These are phyloP conservation scores for Borostomias antarcticus DNA, from an alignment of 2,797 vertebrate species.

Conservation along the genomic window DNA sequence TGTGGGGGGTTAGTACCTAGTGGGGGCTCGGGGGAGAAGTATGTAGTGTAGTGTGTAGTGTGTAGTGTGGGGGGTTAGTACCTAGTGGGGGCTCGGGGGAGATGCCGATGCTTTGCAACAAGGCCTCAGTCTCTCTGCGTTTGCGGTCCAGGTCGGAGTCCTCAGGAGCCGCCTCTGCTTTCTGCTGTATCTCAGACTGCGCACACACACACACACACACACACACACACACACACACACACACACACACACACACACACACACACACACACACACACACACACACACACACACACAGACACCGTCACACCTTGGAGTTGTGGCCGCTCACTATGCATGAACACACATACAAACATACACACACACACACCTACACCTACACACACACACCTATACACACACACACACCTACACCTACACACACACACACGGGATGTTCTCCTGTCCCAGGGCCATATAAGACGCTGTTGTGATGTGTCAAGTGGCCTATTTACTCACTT, in stretches of 20 bases:
- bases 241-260: slow-evolving; percentile 43
- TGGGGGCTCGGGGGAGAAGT: too few species aligned
- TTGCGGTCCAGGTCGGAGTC: slow-evolving; percentile 97
- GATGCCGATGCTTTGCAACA: slow-evolving; percentile 97
- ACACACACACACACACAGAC: slow-evolving; percentile 1
- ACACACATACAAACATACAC: slow-evolving; percentile 1
- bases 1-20: too few species aligned
- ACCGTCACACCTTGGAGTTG: too few species aligned
- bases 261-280: slow-evolving; percentile 7
- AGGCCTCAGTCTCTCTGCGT: slow-evolving; percentile 93
- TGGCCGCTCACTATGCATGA: neutral
- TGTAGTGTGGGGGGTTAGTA: slow-evolving; percentile 44
- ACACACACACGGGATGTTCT: slow-evolving; percentile 12
- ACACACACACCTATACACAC: slow-evolving; percentile 6
- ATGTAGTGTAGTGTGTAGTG: slow-evolving; percentile 68
- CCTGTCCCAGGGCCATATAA: slow-evolving; percentile 17
- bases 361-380: neutral
- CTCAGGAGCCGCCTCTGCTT: slow-evolving; percentile 78
- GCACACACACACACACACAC: slow-evolving; percentile 20
- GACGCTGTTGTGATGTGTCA: slow-evolving; percentile 23
- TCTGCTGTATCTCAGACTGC: slow-evolving; percentile 77
- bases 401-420: slow-evolving; percentile 1
- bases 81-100: slow-evolving; percentile 92
- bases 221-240: slow-evolving; percentile 18
- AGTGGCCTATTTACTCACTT: slow-evolving; percentile 15